Percentiles rank a stretch among this genome's conserved stretches.
Conservation (phyloP, 1,140 invertebrate genomes). For the Thaumetopoea pityocampa region DNA sequence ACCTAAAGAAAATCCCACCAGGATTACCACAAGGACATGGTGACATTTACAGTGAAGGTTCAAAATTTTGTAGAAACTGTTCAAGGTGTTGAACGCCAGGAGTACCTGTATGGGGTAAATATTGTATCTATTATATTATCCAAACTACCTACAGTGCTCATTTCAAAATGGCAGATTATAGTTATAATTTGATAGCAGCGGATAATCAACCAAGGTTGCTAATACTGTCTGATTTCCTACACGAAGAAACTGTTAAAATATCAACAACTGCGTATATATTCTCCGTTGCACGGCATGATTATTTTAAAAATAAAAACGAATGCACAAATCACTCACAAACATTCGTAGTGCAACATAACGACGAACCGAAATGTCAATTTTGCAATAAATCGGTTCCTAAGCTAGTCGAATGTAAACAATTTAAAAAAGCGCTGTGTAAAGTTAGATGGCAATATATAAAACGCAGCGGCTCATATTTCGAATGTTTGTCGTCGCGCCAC, state of each 20-base stretch:
- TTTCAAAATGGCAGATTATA: conserved; percentile 25
- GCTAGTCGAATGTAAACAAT: too few relatives aligned
- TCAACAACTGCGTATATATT: neutral
- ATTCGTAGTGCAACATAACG: too few relatives aligned
- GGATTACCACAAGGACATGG: conserved; percentile 19
- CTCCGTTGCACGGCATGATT: neutral
- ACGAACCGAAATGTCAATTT: too few relatives aligned
- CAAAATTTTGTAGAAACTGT: conserved; percentile 15
- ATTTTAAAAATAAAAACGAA: too few relatives aligned
- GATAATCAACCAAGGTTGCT: neutral
- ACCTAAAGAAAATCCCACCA: conserved; percentile 11
- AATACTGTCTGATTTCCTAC: neutral
- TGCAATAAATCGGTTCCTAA: too few relatives aligned
- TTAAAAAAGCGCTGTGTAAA: conserved; percentile 4
- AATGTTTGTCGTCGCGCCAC: conserved; percentile 11
- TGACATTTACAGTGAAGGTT: conserved; percentile 18
- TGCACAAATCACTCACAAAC: too few relatives aligned
- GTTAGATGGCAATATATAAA: conserved; percentile 10
- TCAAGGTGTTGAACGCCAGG: conserved; percentile 5
- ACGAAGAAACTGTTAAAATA: conserved; percentile 2
- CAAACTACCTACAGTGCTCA: conserved; percentile 13
- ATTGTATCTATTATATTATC: conserved; percentile 4
- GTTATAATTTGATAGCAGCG: conserved; percentile 1
- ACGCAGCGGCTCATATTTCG: conserved; percentile 7
- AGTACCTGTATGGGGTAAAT: conserved; percentile 10